A percentile compares a stretch with the other conserved stretches of the same genome.
These are phyloP conservation scores for Temnopleurus reevesii DNA, from an alignment of 53 echinoderm and acorn worm genomes.

Conservation along the genomic window DNA sequence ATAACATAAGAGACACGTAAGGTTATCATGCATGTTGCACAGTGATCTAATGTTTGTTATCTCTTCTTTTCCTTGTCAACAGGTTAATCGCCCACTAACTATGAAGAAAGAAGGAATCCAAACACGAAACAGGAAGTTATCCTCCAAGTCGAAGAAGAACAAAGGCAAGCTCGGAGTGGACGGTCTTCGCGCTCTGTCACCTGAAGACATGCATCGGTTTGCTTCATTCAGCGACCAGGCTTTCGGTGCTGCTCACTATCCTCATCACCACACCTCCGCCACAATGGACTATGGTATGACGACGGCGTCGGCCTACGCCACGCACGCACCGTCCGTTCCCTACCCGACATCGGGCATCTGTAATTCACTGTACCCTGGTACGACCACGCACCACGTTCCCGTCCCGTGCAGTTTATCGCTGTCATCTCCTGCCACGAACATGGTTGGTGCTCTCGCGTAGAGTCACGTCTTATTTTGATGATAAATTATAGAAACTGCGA, in stretches of 20 bases:
- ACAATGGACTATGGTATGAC: conserved; percentile 82
- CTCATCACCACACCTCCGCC: conserved; percentile 66
- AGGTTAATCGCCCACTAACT: conserved; percentile 97
- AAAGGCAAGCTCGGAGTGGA: conserved; percentile 86
- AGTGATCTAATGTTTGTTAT: neutral
- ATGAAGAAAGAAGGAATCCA: conserved; percentile 99
- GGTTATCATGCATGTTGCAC: too few relatives aligned
- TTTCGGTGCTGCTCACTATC: conserved; percentile 53
- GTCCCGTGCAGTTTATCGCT: conserved; percentile 83
- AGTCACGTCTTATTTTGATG: neutral
- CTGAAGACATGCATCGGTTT: conserved; percentile 83
- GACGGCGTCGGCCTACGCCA: conserved; percentile 73
- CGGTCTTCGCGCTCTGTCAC: conserved; percentile 70
- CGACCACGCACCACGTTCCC: conserved; percentile 79
- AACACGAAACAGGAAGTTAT: conserved; percentile 95
- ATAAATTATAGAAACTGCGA: conserved; percentile 11
- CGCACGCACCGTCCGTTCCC: conserved; percentile 71
- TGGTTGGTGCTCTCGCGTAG: conserved; percentile 88
- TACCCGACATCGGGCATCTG: conserved; percentile 89
- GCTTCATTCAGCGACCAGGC: conserved; percentile 80
- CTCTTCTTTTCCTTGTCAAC: neutral
- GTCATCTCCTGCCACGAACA: conserved; percentile 72
- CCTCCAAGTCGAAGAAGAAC: conserved; percentile 97
- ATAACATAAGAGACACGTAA: too few relatives aligned
- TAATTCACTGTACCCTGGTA: conserved; percentile 85